Conservation (phyloP, 1,140 invertebrate genomes). For the Drosophila obscura region DNA sequence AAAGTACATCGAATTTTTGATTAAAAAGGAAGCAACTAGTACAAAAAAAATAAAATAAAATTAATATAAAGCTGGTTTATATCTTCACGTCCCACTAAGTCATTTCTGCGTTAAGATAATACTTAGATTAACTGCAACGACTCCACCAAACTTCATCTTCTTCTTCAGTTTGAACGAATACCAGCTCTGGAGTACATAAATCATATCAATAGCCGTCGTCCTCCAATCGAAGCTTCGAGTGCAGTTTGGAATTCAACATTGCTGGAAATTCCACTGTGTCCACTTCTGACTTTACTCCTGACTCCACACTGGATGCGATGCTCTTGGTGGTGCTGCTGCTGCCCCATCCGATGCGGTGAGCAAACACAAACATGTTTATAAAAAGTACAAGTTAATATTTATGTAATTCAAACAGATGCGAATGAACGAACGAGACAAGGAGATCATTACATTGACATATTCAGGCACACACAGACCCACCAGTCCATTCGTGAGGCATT, state of each 20-base stretch:
- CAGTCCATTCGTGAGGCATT: slow-evolving; percentile 42
- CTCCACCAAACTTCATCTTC: slow-evolving; percentile 3
- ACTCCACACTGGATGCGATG: background rate
- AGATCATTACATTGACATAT: slow-evolving; percentile 82
- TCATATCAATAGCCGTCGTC: slow-evolving; percentile 48
- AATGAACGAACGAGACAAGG: slow-evolving; percentile 30
- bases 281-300: slow-evolving; percentile 4
- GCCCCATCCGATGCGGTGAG: slow-evolving; percentile 13
- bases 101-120: too few relatives aligned
- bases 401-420: slow-evolving; percentile 72
- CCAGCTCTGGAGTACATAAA: slow-evolving; percentile 61
- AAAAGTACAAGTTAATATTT: slow-evolving; percentile 82
- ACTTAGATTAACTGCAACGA: slow-evolving; percentile 4
- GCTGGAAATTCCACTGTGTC: slow-evolving; percentile 1
- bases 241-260: slow-evolving; percentile 21
- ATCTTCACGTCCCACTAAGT: too few relatives aligned
- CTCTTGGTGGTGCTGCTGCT: slow-evolving; percentile 5
- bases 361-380: slow-evolving; percentile 71
- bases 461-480: slow-evolving; percentile 52
- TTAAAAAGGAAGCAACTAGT: too few relatives aligned
- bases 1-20: too few relatives aligned
- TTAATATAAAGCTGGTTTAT: too few relatives aligned
- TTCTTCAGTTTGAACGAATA: background rate
- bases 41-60: too few relatives aligned
- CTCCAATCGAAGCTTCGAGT: slow-evolving; percentile 36